Percentiles rank a stretch among this genome's conserved stretches.
Conservation (phyloP, 2,797 vertebrate species). For the Onychomys leucogaster region DNA sequence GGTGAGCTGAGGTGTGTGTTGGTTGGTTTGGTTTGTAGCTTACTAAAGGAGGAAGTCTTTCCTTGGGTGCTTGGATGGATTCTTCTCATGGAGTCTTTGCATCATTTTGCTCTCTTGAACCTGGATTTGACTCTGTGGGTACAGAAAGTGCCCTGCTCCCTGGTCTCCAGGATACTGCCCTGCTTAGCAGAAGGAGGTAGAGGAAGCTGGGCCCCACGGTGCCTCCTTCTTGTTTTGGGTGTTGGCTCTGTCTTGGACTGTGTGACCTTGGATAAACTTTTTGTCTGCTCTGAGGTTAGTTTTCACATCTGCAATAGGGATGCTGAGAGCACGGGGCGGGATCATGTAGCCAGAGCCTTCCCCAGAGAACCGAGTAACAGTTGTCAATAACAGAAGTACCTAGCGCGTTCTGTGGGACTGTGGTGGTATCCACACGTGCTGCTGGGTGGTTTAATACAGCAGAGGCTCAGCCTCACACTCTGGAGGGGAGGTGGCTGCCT, state of each 20-base stretch:
- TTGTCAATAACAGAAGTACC: background rate
- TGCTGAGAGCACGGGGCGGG: background rate
- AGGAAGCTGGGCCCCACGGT: rapidly evolving
- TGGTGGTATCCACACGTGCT: background rate
- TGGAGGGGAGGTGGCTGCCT: background rate
- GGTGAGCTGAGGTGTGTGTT: too few species aligned
- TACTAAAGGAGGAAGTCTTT: background rate
- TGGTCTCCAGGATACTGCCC: background rate
- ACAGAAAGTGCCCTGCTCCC: too few species aligned
- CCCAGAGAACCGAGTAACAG: background rate
- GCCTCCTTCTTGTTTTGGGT: background rate
- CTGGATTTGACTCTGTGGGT: background rate
- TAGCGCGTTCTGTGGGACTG: background rate
- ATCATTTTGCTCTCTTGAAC: background rate
- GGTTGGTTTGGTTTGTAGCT: background rate
- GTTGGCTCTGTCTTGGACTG: background rate
- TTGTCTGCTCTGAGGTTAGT: background rate
- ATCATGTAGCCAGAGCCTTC: background rate
- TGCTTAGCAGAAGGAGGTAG: background rate
- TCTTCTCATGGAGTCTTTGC: background rate
- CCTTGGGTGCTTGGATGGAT: background rate
- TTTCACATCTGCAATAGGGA: background rate
- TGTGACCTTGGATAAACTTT: background rate
- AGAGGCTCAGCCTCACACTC: background rate
- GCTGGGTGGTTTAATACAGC: too few species aligned